Conservation (phyloP, 2,888 invertebrate species). For the Drosophila maculinotata region DNA sequence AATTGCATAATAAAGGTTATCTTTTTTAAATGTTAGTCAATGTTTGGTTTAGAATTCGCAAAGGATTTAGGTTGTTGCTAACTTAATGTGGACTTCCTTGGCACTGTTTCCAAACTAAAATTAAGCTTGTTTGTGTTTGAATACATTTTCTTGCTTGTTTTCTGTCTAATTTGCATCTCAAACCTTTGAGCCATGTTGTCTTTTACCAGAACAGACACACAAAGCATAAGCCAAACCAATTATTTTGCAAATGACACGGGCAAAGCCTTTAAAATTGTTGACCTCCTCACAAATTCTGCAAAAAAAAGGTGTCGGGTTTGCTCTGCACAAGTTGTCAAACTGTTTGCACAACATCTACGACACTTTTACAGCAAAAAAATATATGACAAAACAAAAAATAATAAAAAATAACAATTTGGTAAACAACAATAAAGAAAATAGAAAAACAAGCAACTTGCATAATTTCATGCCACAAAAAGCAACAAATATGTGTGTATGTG, state of each 20-base stretch:
- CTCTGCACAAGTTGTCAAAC: slow-evolving; percentile 53
- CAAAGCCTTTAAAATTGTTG: slow-evolving; percentile 55
- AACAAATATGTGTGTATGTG: slow-evolving; percentile 31
- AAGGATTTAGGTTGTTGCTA: too few species aligned
- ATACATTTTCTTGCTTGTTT: slow-evolving; percentile 6
- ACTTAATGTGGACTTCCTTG: too few species aligned
- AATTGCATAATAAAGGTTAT: not conserved
- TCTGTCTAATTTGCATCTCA: slow-evolving; percentile 43
- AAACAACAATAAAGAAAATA: slow-evolving; percentile 36
- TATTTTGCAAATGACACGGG: slow-evolving; percentile 56
- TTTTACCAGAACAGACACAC: slow-evolving; percentile 25
- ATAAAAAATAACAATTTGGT: slow-evolving; percentile 49
- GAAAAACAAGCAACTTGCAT: slow-evolving; percentile 62
- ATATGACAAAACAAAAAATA: slow-evolving; percentile 15
- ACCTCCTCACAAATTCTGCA: slow-evolving; percentile 39
- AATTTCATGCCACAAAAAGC: slow-evolving; percentile 66
- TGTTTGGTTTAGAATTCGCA: too few species aligned
- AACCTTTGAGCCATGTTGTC: slow-evolving; percentile 30
- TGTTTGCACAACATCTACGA: slow-evolving; percentile 35
- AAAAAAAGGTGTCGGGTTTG: slow-evolving; percentile 40
- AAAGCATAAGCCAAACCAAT: slow-evolving; percentile 52
- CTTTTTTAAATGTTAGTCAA: too few species aligned
- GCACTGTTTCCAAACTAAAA: not conserved
- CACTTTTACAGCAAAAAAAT: slow-evolving; percentile 7
- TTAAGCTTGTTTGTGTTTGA: slow-evolving; percentile 3